Evolutionary conservation across 2,797 vertebrate species (phyloP), one percentile per base, ranked within the genome.

Genomic region (Catamblyrhynchus diadema): DNA sequence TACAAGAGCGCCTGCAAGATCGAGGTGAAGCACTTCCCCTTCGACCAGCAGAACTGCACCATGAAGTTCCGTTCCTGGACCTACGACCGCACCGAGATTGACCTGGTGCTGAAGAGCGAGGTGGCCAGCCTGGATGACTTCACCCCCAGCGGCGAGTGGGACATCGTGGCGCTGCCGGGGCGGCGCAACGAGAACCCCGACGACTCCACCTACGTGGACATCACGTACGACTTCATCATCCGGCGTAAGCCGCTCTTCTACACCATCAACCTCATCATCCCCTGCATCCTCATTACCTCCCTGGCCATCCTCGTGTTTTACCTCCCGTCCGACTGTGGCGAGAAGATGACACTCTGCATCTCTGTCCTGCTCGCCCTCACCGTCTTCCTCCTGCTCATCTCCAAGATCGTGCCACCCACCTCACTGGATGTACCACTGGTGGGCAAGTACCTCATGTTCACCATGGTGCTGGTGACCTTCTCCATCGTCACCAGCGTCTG

Each of bases 31-130:
- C 99, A 99, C 94, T 99, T 99, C 97, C 99, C 99, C 5, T 99
- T 99, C 1, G 99, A 99, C 98, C 99, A 99, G 98, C 99, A 99
- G 98, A 99, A 99, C 97, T 99, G 99, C 98, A 99, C 99, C 18
- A 98, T 99, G 94, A 99, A 98, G 93, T 99, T 99, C 97, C 99
- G 99, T 51, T 99, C 99, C 4, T 99, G 99, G 99, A 99, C 99
- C 23, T 99, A 99, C 0, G 99, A 99, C 97, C 99, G 98, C 92
- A 99, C 99, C 0, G 99, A 99, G 97, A 99, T 99, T 3, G 99
- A 99, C 94, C 96, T 99, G 87, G 99, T 99, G 87, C 98, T 99
- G 85, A 99, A 99, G 28, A 98, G 98, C 0, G 99, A 99, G 2
- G 99, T 99, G 94, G 99, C 99, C 96, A 99, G 98, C 97, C 98